phyloP scores from a whole-genome alignment of 2,888 invertebrate genomes.

The Seira musarum region DNA sequence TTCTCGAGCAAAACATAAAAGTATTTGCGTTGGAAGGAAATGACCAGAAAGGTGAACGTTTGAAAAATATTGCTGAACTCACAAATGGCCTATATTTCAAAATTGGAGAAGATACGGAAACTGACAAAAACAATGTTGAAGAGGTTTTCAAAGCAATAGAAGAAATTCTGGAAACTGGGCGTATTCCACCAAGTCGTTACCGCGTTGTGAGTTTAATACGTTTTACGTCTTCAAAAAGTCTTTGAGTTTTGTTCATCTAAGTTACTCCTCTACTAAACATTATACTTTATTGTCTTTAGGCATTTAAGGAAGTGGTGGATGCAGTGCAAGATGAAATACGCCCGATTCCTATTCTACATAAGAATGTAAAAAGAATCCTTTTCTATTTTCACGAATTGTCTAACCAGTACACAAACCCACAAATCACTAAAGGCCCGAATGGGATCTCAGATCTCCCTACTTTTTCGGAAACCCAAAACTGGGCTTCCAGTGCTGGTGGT shows the following conservation, averaged over 20 bases:
- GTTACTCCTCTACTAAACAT: too few species aligned
- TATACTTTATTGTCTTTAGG: constrained; percentile 9
- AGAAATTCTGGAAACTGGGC: not conserved
- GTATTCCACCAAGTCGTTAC: constrained; percentile 6
- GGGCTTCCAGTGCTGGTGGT: not conserved
- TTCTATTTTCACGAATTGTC: not conserved
- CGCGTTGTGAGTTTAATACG: constrained; percentile 26
- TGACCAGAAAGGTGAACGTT: not conserved
- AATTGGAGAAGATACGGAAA: not conserved
- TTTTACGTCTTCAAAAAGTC: too few species aligned
- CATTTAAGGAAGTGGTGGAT: not conserved
- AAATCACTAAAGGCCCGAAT: not conserved
- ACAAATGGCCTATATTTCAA: constrained; percentile 15
- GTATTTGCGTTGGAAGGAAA: constrained; percentile 30
- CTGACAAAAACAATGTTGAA: not conserved
- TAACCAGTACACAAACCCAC: too few species aligned
- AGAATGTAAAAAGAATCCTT: not conserved
- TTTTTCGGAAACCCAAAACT: not conserved
- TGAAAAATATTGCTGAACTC: constrained; percentile 19
- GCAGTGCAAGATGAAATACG: not conserved
- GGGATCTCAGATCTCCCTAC: not conserved
- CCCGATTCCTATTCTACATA: not conserved
- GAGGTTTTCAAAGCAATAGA: constrained; percentile 19
- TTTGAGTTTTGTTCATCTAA: too few species aligned
- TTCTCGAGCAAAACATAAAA: constrained; percentile 28